Conservation (phyloP, 1,140 invertebrate genomes). For the Drosophila kikkawai region DNA sequence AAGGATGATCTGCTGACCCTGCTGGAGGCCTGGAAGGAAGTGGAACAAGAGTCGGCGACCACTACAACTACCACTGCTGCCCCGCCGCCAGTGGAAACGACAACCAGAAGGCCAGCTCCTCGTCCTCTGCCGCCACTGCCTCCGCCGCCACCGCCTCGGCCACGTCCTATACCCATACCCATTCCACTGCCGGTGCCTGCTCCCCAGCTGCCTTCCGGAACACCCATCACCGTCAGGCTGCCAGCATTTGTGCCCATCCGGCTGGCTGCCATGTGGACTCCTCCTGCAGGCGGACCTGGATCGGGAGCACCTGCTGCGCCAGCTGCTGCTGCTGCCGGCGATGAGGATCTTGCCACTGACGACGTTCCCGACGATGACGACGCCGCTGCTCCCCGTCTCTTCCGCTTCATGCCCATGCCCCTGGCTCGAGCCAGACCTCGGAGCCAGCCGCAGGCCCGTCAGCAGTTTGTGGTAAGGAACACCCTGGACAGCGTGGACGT, state of each 20-base stretch:
- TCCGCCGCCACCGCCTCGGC: slow-evolving; percentile 23
- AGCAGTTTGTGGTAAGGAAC: slow-evolving; percentile 51
- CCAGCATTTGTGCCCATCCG: slow-evolving; percentile 78
- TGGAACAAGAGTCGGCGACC: slow-evolving; percentile 42
- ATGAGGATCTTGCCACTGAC: slow-evolving; percentile 14
- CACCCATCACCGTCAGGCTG: slow-evolving; percentile 62
- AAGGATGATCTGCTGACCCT: slow-evolving; percentile 78
- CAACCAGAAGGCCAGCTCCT: slow-evolving; percentile 2
- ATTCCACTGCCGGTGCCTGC: slow-evolving; percentile 27
- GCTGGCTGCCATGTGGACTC: slow-evolving; percentile 76
- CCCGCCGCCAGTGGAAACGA: slow-evolving; percentile 55
- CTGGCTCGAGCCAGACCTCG: background rate
- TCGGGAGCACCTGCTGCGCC: background rate
- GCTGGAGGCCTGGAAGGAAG: slow-evolving; percentile 77
- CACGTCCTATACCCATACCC: slow-evolving; percentile 11
- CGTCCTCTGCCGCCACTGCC: slow-evolving; percentile 8
- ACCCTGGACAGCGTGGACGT: slow-evolving; percentile 68
- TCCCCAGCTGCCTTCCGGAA: slow-evolving; percentile 24
- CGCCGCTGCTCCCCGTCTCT: slow-evolving; percentile 27
- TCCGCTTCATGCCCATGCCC: slow-evolving; percentile 54
- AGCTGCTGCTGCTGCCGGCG: background rate
- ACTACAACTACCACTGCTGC: slow-evolving; percentile 47
- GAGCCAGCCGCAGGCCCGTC: background rate
- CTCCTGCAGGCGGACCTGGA: slow-evolving; percentile 14
- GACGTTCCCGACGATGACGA: slow-evolving; percentile 1